A percentile compares a stretch with the other conserved stretches of the same genome.
Conservation (phyloP, 2,888 invertebrate species). For the Leptothorax acervorum region DNA sequence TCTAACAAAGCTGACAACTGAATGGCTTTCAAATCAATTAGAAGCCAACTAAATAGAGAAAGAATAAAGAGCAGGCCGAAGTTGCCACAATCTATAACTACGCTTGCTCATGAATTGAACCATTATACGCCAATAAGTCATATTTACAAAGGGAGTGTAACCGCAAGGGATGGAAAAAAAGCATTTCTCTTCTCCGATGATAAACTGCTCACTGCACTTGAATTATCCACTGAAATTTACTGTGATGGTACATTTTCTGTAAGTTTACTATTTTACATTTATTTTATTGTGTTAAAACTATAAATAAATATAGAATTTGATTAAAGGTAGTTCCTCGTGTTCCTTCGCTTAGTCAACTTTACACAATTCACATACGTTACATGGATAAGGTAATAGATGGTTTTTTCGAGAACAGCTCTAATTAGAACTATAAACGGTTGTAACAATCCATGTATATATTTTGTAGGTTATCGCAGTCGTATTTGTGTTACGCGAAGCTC, state of each 20-base stretch:
- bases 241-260: constrained; percentile 2
- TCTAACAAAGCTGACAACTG: no score
- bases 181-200: constrained; percentile 1
- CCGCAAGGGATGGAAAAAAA: neutral
- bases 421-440: no score
- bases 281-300: neutral
- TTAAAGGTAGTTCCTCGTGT: neutral
- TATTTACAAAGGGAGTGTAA: constrained; percentile 5
- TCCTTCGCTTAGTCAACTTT: neutral
- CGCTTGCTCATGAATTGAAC: neutral
- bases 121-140: neutral
- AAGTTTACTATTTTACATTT: neutral
- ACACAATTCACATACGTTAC: constrained; percentile 3
- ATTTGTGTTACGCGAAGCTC: constrained; percentile 16
- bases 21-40: neutral
- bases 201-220: neutral
- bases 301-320: neutral
- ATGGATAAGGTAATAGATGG: neutral
- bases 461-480: neutral
- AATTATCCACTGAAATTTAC: neutral
- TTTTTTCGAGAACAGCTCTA: no score
- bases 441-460: neutral
- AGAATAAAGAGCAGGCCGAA: neutral
- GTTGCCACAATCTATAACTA: neutral
- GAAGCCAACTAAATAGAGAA: neutral